These are phyloP conservation scores for Dryoscopus gambensis DNA, from an alignment of 2,113 vertebrate species.

Conservation along the genomic window DNA sequence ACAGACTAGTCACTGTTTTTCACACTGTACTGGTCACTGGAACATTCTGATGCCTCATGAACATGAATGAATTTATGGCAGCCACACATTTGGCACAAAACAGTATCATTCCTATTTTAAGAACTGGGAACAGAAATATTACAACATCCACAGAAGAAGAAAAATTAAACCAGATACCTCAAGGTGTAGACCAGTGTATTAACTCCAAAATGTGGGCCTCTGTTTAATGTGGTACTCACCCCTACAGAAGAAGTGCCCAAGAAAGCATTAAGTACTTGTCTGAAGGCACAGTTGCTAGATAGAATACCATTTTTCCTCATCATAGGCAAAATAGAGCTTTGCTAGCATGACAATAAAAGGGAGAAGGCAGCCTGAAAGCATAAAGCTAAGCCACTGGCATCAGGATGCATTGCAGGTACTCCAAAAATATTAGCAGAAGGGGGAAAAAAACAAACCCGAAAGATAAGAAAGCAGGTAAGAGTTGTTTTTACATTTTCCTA, in stretches of 20 bases:
- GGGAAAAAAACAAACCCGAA: not conserved
- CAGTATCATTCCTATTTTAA: not conserved
- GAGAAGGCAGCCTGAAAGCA: not conserved
- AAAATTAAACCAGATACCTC: not conserved
- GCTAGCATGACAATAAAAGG: not conserved
- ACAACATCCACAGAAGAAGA: not conserved
- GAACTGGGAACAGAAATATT: not conserved
- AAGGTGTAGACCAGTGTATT: not conserved
- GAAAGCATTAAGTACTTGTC: not conserved
- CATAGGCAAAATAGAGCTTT: not conserved
- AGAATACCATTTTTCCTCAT: not conserved
- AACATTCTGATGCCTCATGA: not conserved
- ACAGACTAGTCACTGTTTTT: not conserved
- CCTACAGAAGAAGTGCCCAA: not conserved
- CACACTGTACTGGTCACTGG: not conserved
- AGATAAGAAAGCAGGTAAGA: not conserved
- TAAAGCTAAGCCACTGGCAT: not conserved
- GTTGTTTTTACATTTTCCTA: not conserved
- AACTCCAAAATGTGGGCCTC: not conserved
- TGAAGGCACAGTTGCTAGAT: not conserved
- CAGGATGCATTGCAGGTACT: not conserved
- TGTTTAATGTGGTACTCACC: not conserved
- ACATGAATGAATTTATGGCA: not conserved
- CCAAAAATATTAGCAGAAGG: not conserved
- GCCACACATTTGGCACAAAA: not conserved